Base-by-base conservation (phyloP, 2,797 vertebrate genomes). In the Heterohyrax brucei region DNA sequence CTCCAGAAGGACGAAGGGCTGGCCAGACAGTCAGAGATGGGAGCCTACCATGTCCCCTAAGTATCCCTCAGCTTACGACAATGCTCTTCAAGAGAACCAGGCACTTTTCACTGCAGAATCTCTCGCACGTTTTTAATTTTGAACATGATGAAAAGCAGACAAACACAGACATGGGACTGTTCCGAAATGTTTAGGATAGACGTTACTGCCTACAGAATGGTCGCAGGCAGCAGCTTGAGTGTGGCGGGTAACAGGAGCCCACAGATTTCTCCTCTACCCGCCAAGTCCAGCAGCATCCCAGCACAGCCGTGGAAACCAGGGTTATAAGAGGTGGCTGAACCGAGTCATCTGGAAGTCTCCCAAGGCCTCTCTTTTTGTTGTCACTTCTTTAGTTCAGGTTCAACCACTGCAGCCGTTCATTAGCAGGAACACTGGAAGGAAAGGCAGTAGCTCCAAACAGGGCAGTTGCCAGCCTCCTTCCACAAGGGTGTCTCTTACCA, bases 351-450 rank as follows among this genome's bases (percentile, higher is more conserved):
- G 19, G 26, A 64, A 46, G 44, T 5, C 19, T 50, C 7, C 22
- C 44, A 1, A 8, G 0, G 1, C 21, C 10, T 68, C 13, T 13
- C n/a, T 5, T 10, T 16, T 61, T 26, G 7, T 1, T 0, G 18
- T 9, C 76, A 66, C 26, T 26, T 64, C 21, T 77, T 77, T 22
- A 22, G 12, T 16, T 83, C 33, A 26, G 26, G 26, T 50, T 66
- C 21, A 5, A 21, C 30, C 33, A 1, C 5, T 2, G 14, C 6
- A 28, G n/a, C 13, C 1, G 13, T 50, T 72, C 64, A 5, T 1
- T 0, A 30, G 61, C 33, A 26, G 80, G 0, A 26, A 26, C 19
- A 3, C 13, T 75, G 14, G 33, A 30, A 73, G 62, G 16, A 19
- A 18, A 77, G 39, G n/a, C 44, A 16, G 21, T 0, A 24, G 33